Conservation (phyloP, 2,797 vertebrate species). For the Crocodylus rhombifer region DNA sequence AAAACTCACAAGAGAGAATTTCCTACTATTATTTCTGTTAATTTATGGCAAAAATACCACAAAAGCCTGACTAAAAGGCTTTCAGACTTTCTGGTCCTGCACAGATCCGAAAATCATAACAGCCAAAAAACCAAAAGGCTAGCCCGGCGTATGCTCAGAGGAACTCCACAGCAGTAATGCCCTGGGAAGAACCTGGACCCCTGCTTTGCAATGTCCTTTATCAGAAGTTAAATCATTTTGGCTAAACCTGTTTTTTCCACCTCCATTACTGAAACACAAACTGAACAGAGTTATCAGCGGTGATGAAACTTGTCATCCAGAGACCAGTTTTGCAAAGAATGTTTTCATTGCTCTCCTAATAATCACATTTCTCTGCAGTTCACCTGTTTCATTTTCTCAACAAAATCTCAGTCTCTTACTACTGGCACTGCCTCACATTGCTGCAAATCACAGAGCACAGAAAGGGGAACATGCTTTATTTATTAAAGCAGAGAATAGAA, state of each 20-base stretch:
- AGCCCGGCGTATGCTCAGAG: not conserved
- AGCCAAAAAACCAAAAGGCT: not conserved
- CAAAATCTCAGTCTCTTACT: not conserved
- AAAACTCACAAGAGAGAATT: not conserved
- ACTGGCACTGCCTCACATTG: conserved; percentile 37
- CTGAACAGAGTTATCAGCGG: not conserved
- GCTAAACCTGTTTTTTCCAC: not conserved
- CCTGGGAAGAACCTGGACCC: not conserved
- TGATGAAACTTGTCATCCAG: not conserved
- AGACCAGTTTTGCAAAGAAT: conserved; percentile 14
- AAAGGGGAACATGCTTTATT: conserved; percentile 34
- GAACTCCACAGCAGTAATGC: not conserved
- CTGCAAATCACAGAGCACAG: not conserved
- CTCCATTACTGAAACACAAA: conserved; percentile 19
- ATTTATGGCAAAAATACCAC: not conserved
- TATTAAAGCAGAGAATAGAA: conserved; percentile 34
- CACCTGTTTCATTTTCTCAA: conserved; percentile 34
- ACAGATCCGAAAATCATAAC: not conserved
- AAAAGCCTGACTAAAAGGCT: not conserved
- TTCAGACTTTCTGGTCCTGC: not conserved
- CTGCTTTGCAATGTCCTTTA: not conserved
- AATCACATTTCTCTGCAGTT: conserved; percentile 38
- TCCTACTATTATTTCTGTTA: not conserved
- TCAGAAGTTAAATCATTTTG: not conserved
- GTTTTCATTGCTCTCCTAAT: conserved; percentile 37